phyloP scores from a whole-genome alignment of 2,888 invertebrate genomes.

The Stenodera caucasica region DNA sequence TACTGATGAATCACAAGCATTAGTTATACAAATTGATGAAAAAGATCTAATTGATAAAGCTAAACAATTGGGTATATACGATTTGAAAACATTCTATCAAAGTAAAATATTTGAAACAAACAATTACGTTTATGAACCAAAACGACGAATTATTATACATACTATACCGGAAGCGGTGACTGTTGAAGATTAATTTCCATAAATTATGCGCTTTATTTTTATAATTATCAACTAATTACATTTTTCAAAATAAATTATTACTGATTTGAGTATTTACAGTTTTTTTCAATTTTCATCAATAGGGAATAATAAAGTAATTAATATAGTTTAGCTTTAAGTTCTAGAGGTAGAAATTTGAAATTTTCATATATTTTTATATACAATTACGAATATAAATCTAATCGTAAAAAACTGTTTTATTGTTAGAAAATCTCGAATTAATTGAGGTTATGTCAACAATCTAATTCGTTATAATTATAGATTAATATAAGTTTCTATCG shows the following conservation, averaged over 20 bases:
- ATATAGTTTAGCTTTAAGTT: background rate
- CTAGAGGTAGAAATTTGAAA: background rate
- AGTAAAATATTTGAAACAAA: conserved; percentile 88
- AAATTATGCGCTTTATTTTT: background rate
- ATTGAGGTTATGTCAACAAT: no score
- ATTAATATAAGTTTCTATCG: no score
- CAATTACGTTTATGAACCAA: conserved; percentile 82
- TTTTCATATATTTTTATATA: background rate
- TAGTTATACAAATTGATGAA: conserved; percentile 81
- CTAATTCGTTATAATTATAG: no score
- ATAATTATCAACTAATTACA: background rate
- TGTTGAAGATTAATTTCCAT: conserved; percentile 34
- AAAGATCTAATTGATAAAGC: conserved; percentile 82
- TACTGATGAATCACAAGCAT: conserved; percentile 61
- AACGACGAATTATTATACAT: conserved; percentile 84
- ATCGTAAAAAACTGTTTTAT: no score
- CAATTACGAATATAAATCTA: no score
- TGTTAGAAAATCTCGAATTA: background rate
- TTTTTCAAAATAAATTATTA: background rate
- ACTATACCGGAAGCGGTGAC: conserved; percentile 63
- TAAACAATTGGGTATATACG: conserved; percentile 86
- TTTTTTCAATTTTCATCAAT: background rate
- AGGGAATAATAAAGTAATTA: no score
- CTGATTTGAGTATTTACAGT: background rate
- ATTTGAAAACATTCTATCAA: conserved; percentile 87